These are phyloP conservation scores for Aegithalos caudatus DNA, from an alignment of 2,113 vertebrate species.

Conservation along the genomic window DNA sequence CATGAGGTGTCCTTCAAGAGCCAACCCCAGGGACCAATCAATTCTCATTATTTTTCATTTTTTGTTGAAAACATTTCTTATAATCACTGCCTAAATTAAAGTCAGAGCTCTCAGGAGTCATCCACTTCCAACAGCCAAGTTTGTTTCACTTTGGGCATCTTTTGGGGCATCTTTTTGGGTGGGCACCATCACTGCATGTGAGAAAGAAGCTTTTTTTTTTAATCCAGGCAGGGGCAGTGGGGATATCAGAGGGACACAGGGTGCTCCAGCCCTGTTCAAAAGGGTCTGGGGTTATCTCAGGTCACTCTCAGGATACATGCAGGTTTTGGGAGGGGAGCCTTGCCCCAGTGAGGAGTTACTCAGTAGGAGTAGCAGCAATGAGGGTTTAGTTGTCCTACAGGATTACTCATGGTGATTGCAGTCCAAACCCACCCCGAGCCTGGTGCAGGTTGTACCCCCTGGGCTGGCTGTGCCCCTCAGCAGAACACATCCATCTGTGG, in stretches of 20 bases:
- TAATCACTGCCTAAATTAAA: background rate
- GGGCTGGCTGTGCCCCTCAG: background rate
- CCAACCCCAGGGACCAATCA: fast-evolving
- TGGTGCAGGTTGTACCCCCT: background rate
- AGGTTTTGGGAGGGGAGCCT: slow-evolving; percentile 43
- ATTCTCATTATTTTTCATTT: background rate
- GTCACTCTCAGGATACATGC: background rate
- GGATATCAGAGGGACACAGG: fast-evolving
- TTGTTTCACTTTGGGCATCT: background rate
- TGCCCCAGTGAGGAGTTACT: slow-evolving; percentile 47
- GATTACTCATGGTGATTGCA: background rate
- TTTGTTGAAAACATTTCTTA: background rate
- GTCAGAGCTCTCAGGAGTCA: background rate
- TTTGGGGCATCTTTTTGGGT: background rate
- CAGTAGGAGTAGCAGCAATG: slow-evolving; percentile 24
- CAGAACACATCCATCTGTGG: background rate
- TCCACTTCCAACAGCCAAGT: background rate
- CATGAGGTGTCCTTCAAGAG: background rate
- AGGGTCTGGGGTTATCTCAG: background rate
- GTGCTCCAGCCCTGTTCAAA: background rate
- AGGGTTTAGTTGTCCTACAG: slow-evolving; percentile 34
- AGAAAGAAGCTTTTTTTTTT: background rate
- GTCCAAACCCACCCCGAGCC: slow-evolving; percentile 30
- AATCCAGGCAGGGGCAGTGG: fast-evolving
- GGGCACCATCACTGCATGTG: background rate